These are phyloP conservation scores for Cacoxenus indagator DNA, from an alignment of 2,888 invertebrate genomes.

Conservation along the genomic window DNA sequence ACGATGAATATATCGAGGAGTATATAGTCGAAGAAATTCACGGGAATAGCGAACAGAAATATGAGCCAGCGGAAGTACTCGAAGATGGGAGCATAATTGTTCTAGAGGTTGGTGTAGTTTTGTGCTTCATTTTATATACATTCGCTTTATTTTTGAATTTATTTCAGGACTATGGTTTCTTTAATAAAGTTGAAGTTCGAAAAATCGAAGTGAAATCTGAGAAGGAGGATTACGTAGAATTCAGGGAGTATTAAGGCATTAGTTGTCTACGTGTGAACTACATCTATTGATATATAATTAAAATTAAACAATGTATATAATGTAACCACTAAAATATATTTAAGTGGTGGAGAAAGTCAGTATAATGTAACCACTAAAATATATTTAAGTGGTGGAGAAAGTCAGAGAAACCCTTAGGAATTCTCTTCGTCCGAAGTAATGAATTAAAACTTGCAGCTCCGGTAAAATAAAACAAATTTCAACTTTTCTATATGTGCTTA, in stretches of 20 bases:
- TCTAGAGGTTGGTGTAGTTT: not conserved
- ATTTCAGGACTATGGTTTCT: conserved; percentile 15
- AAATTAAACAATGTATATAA: no score
- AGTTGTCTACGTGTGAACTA: not conserved
- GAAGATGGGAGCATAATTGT: not conserved
- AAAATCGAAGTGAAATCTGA: not conserved
- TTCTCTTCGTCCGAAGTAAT: no score
- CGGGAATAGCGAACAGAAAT: not conserved
- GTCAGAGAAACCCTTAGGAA: no score
- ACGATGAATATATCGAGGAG: not conserved
- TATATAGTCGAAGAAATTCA: not conserved
- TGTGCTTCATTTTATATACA: not conserved
- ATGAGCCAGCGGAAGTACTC: not conserved
- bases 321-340: no score
- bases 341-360: no score
- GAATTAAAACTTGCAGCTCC: no score
- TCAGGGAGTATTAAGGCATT: not conserved
- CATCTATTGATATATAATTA: no score
- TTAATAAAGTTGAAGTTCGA: conserved; percentile 13
- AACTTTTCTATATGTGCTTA: no score
- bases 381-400: no score
- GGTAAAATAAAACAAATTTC: no score
- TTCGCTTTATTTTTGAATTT: not conserved
- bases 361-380: no score
- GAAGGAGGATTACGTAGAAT: not conserved